These are phyloP conservation scores for Colistium nudipinnis DNA, from an alignment of 2,113 vertebrate genomes.

Conservation along the genomic window DNA sequence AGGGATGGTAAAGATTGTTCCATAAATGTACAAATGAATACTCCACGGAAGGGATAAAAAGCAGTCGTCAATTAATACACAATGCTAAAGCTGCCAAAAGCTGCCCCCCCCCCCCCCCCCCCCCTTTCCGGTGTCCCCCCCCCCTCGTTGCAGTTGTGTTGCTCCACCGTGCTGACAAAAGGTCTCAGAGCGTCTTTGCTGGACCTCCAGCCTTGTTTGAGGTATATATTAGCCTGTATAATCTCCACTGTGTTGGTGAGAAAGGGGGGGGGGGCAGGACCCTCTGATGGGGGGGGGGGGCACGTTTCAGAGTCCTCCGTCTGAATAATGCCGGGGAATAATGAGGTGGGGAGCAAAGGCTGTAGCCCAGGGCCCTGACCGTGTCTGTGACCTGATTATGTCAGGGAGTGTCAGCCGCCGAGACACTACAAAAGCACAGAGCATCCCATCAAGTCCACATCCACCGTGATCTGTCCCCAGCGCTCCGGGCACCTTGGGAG, in stretches of 20 bases:
- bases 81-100: constrained; percentile 1
- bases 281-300: constrained; percentile 71
- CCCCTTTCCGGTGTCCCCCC: too few relatives aligned
- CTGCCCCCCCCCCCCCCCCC: neutral
- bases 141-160: neutral
- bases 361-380: constrained; percentile 88
- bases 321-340: constrained; percentile 87
- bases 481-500: constrained; percentile 83
- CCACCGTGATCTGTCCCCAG: constrained; percentile 81
- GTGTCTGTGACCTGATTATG: constrained; percentile 92
- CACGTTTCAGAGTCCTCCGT: constrained; percentile 81
- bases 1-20: constrained; percentile 5
- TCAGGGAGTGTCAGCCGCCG: constrained; percentile 86
- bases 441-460: constrained; percentile 86
- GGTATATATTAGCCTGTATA: constrained; percentile 70
- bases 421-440: constrained; percentile 87
- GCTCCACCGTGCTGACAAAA: constrained; percentile 10
- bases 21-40: constrained; percentile 25
- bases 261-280: constrained; percentile 24
- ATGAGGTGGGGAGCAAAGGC: constrained; percentile 85
- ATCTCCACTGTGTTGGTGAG: constrained; percentile 42
- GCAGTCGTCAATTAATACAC: neutral
- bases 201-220: constrained; percentile 63
- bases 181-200: constrained; percentile 52
- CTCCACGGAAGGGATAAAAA: constrained; percentile 13